These are phyloP conservation scores for Globodera rostochiensis DNA, from an alignment of 1,140 invertebrate genomes.

Conservation along the genomic window DNA sequence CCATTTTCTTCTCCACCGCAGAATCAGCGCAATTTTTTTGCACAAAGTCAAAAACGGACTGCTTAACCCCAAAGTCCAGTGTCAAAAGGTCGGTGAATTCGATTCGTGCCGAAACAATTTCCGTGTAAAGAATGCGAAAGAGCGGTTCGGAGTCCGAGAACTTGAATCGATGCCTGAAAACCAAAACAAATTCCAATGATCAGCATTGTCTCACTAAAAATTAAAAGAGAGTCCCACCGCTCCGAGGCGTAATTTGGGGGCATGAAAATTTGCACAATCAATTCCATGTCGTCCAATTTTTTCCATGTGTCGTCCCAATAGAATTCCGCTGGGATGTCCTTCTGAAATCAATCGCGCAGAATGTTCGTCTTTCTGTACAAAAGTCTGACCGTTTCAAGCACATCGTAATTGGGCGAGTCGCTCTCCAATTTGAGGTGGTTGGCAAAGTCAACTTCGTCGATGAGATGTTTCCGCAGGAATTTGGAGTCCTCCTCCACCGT, in stretches of 20 bases:
- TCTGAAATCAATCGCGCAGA: constrained; percentile 33
- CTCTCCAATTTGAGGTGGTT: constrained; percentile 41
- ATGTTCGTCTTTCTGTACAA: not conserved
- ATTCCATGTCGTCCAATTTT: constrained; percentile 44
- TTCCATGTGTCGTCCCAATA: constrained; percentile 55
- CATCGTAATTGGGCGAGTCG: constrained; percentile 42
- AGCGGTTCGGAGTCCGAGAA: constrained; percentile 42
- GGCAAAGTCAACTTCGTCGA: constrained; percentile 48
- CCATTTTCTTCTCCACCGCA: not conserved
- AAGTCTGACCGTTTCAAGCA: constrained; percentile 40
- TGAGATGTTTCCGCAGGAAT: constrained; percentile 41
- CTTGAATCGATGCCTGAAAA: constrained; percentile 40
- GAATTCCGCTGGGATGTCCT: constrained; percentile 51
- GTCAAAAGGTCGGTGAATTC: constrained; percentile 36
- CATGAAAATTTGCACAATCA: constrained; percentile 21
- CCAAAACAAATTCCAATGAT: not conserved
- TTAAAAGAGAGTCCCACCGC: constrained; percentile 21
- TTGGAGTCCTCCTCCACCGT: constrained; percentile 35
- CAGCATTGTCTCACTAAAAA: not conserved
- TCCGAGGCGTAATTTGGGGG: not conserved
- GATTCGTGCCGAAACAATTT: not conserved
- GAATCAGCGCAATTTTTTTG: constrained; percentile 2
- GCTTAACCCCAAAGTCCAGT: constrained; percentile 35
- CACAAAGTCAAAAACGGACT: constrained; percentile 29
- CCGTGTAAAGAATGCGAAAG: constrained; percentile 32